Evolutionary conservation across 1,140 invertebrate genomes (phyloP).

Genomic region (Lepidurus couesii): DNA sequence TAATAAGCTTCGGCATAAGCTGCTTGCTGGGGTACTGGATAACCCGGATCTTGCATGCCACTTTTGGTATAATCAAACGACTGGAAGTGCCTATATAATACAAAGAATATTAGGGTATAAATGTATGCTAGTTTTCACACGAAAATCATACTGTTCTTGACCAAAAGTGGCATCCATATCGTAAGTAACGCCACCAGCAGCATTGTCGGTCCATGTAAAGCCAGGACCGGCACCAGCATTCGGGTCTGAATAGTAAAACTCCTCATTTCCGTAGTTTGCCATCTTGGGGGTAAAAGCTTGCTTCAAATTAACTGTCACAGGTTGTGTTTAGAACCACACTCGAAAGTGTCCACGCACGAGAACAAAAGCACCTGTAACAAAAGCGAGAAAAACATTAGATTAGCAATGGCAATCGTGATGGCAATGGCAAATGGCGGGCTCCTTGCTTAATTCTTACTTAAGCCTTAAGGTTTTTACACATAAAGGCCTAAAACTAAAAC

Average conservation of each 20-base stretch:
- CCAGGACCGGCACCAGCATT: conserved; percentile 17
- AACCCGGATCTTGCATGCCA: conserved; percentile 1
- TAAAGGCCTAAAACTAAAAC: too few species aligned
- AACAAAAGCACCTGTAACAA: not conserved
- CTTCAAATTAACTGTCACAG: not conserved
- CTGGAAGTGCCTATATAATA: conserved; percentile 20
- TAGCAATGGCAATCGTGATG: too few species aligned
- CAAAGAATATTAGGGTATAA: not conserved
- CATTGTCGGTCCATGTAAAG: conserved; percentile 22
- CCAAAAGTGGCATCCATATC: conserved; percentile 32
- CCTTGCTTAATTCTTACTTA: too few species aligned
- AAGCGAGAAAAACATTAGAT: not conserved
- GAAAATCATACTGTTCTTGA: conserved; percentile 24
- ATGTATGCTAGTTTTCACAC: not conserved
- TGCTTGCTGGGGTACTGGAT: conserved; percentile 11
- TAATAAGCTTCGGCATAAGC: not conserved
- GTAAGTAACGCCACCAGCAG: conserved; percentile 23
- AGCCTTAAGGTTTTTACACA: too few species aligned
- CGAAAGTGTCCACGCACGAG: not conserved
- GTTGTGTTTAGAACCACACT: not conserved
- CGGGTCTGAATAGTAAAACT: conserved; percentile 20
- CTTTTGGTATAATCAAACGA: conserved; percentile 29
- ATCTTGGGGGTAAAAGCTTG: conserved; percentile 2
- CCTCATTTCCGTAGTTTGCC: conserved; percentile 16
- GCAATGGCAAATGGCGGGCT: too few species aligned